Evolutionary conservation across 2,113 vertebrate species (phyloP), one percentile per base, ranked within the genome.

Genomic region (Pygoscelis adeliae): DNA sequence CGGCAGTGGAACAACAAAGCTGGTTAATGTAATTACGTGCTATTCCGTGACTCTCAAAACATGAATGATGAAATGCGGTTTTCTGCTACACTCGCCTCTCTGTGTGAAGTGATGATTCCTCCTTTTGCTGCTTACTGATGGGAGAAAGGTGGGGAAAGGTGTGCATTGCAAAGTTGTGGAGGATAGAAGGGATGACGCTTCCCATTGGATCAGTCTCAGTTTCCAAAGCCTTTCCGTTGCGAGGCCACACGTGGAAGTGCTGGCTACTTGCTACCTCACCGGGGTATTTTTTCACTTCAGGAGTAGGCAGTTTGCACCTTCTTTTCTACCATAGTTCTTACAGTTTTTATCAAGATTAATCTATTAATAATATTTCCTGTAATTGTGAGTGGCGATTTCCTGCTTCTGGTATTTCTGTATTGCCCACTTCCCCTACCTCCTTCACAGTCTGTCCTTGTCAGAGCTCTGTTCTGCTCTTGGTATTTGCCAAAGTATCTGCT

Each of bases 291-390:
- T 94, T 74, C 52, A 77, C 49, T 86, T 90, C 23, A 70, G 30
- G 29, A 66, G 20, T 10, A 72, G 22, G n/a, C 59, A 88, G 15
- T 53, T 72, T 80, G 11, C 19, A 70, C 53, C 29, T 78, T 69
- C 55, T 96, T 81, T 76, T 86, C 70, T 83, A 59, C 17, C 20
- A 52, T 21, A 86, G 67, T 66, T 90, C 26, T 89, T 80, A 50
- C 19, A 70, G 12, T 49, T 92, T 90, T 87, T 58, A 96, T 86
- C 67, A 94, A 92, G 92, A 96, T 89, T 69, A 61, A 69, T 74
- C 70, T 96, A 73, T 79, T 90, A 93, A 82, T 91, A 95, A 65
- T 77, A 89, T 90, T 95, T 96, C 93, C 88, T 96, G 71, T 88
- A 80, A 88, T 87, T 92, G 90, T 96, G 29, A 83, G 20, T 36